These are phyloP conservation scores for Chrosomus eos DNA, from an alignment of 2,797 vertebrate genomes.

Conservation along the genomic window DNA sequence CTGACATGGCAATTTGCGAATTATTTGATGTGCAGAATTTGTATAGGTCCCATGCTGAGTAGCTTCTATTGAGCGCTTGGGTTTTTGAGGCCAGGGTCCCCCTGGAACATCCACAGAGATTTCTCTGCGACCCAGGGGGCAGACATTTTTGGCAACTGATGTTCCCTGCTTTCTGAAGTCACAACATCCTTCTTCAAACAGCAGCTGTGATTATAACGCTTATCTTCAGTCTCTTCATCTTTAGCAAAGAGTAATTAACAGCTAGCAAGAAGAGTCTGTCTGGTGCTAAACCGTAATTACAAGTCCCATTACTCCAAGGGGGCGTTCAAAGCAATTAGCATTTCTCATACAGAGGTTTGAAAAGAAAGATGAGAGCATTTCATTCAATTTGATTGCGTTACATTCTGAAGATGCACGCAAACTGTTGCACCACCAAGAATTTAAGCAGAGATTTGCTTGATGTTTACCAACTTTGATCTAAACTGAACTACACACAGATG, in stretches of 20 bases:
- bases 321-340: conserved; percentile 66
- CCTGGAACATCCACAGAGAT: conserved; percentile 62
- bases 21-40: conserved; percentile 59
- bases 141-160: conserved; percentile 60
- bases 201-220: conserved; percentile 62
- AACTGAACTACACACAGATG: conserved; percentile 30
- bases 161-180: conserved; percentile 57
- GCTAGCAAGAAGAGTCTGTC: conserved; percentile 64
- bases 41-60: conserved; percentile 50
- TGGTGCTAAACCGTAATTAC: conserved; percentile 69
- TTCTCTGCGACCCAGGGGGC: conserved; percentile 58
- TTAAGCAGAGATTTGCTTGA: conserved; percentile 45
- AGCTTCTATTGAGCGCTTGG: conserved; percentile 43
- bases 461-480: conserved; percentile 45
- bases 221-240: conserved; percentile 65
- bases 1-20: conserved; percentile 57
- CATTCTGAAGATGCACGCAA: conserved; percentile 41
- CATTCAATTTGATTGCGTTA: conserved; percentile 55
- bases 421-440: conserved; percentile 27
- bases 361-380: conserved; percentile 60
- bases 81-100: conserved; percentile 60
- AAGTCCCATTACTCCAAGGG: conserved; percentile 67
- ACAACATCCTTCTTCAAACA: conserved; percentile 59
- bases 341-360: conserved; percentile 59
- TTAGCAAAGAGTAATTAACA: conserved; percentile 65